Percentiles rank a stretch among this genome's conserved stretches.
These are phyloP conservation scores for Oedothorax gibbosus DNA, from an alignment of 1,140 invertebrate species.

Conservation along the genomic window DNA sequence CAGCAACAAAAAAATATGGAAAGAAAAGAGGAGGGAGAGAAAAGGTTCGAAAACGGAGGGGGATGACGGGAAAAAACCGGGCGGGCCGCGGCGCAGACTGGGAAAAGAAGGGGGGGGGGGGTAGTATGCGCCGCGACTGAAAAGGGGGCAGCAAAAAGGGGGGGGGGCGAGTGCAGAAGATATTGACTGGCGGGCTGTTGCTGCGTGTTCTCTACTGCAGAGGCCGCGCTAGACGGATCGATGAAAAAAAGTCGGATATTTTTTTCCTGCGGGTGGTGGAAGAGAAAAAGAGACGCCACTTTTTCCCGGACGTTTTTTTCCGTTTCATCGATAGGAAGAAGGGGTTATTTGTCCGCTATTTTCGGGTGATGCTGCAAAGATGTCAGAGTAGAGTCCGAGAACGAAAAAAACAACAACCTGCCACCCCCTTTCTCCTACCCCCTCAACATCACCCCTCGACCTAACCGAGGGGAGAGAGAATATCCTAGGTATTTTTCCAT, in stretches of 20 bases:
- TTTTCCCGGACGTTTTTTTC: background rate
- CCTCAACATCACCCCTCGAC: too few species aligned
- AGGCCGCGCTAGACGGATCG: constrained; percentile 55
- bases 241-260: constrained; percentile 51
- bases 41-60: background rate
- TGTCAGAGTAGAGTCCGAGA: constrained; percentile 6
- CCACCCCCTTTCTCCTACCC: too few species aligned
- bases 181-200: constrained; percentile 61
- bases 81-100: constrained; percentile 14
- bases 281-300: constrained; percentile 60
- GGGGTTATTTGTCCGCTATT: constrained; percentile 19
- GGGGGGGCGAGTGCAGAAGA: constrained; percentile 42
- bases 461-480: background rate
- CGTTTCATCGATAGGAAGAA: background rate
- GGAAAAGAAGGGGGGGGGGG: constrained; percentile 4
- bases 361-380: background rate
- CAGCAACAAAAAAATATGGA: constrained; percentile 11
- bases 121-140: constrained; percentile 22
- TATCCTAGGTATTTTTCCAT: constrained; percentile 15
- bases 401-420: background rate
- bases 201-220: constrained; percentile 18
- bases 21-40: background rate
- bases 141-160: too few species aligned
- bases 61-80: constrained; percentile 25
- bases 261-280: background rate